phyloP scores from a whole-genome alignment of 2,797 vertebrate species.

The Microctenopoma lineatum region DNA sequence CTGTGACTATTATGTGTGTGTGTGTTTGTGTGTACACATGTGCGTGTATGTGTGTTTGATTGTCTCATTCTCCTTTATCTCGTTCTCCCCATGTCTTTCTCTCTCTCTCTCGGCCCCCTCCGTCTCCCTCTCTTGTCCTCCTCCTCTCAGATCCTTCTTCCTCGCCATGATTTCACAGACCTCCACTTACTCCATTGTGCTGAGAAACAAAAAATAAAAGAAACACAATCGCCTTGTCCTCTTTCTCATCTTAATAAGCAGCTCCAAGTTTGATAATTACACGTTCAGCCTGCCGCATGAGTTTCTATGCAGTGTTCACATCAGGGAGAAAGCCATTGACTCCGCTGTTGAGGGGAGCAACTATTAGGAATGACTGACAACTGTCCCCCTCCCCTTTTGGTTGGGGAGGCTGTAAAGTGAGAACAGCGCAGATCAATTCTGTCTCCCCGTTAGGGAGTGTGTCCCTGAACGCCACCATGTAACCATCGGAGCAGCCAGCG shows the following conservation, averaged over 20 bases:
- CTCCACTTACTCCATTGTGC: conserved; percentile 79
- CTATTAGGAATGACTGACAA: conserved; percentile 79
- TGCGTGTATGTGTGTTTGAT: conserved; percentile 38
- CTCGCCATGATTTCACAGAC: conserved; percentile 73
- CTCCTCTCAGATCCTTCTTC: conserved; percentile 72
- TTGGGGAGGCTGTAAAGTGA: conserved; percentile 72
- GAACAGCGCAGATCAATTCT: conserved; percentile 78
- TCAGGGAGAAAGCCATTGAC: conserved; percentile 79
- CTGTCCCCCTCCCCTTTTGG: conserved; percentile 68
- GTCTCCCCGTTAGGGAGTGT: conserved; percentile 69
- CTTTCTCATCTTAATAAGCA: conserved; percentile 82
- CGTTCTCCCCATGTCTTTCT: conserved; percentile 63
- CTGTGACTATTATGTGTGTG: conserved; percentile 36
- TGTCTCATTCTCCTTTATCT: conserved; percentile 70
- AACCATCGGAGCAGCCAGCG: conserved; percentile 55
- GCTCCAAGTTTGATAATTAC: conserved; percentile 84
- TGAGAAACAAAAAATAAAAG: conserved; percentile 73
- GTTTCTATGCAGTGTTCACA: conserved; percentile 76
- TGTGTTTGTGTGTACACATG: conserved; percentile 23
- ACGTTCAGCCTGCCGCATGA: conserved; percentile 78
- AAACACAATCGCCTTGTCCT: conserved; percentile 79
- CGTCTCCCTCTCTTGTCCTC: conserved; percentile 66
- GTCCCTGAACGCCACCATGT: conserved; percentile 77
- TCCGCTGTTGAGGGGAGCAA: conserved; percentile 73
- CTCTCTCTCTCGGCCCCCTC: conserved; percentile 44